These are phyloP conservation scores for Pristionchus pacificus DNA, from an alignment of 1,140 invertebrate species.

Conservation along the genomic window DNA sequence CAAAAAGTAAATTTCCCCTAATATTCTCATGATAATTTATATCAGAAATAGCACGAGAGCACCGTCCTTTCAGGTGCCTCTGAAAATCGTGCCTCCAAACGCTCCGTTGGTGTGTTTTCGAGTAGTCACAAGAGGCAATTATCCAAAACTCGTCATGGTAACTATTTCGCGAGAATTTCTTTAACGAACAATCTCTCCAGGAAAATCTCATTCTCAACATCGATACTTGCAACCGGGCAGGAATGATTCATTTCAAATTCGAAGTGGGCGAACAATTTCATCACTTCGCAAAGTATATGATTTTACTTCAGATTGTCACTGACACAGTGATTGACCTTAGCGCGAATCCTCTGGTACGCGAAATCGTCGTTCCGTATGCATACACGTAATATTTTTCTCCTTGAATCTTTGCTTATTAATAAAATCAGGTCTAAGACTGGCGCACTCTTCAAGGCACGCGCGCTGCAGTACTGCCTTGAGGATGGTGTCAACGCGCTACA, in stretches of 20 bases:
- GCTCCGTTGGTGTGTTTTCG: slow-evolving; percentile 92
- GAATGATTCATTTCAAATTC: slow-evolving; percentile 90
- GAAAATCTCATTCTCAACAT: slow-evolving; percentile 82
- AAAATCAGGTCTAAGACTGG: slow-evolving; percentile 73
- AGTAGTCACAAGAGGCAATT: slow-evolving; percentile 89
- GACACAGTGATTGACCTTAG: slow-evolving; percentile 77
- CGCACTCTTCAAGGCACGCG: slow-evolving; percentile 87
- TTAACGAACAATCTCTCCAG: too few relatives aligned
- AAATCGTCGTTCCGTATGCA: slow-evolving; percentile 46
- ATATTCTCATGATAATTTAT: too few relatives aligned
- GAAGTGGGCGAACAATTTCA: too few relatives aligned
- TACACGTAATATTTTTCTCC: slow-evolving; percentile 39
- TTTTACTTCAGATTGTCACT: too few relatives aligned
- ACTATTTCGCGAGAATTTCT: too few relatives aligned
- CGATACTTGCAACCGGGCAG: slow-evolving; percentile 79
- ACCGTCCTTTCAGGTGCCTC: slow-evolving; percentile 32
- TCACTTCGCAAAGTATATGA: too few relatives aligned
- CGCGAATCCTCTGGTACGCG: slow-evolving; percentile 64
- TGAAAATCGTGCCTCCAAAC: slow-evolving; percentile 68
- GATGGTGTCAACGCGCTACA: slow-evolving; percentile 65
- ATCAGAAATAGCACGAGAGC: too few relatives aligned
- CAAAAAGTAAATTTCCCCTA: too few relatives aligned
- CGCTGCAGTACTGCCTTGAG: slow-evolving; percentile 91
- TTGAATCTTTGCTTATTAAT: too few relatives aligned
- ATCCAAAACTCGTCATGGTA: slow-evolving; percentile 76